Conservation (phyloP, 2,888 invertebrate species). For the Cancer borealis region DNA sequence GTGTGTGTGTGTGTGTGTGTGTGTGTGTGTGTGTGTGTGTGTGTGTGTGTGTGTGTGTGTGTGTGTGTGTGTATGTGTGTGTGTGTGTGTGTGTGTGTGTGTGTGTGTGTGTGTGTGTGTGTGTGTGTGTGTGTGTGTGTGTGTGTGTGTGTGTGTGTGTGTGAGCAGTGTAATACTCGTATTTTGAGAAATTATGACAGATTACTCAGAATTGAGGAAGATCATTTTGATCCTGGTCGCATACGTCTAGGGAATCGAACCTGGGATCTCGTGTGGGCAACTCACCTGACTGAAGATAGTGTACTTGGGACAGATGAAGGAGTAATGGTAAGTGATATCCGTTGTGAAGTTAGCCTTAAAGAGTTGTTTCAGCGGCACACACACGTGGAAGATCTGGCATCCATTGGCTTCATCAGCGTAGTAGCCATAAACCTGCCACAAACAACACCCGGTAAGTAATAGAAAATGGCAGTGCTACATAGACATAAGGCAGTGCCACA, state of each 20-base stretch:
- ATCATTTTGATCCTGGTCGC: neutral
- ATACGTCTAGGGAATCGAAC: neutral
- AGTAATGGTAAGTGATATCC: constrained; percentile 47
- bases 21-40: neutral
- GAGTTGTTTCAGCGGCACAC: constrained; percentile 59
- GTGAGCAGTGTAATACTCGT: neutral
- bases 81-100: constrained; percentile 11
- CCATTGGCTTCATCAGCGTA: constrained; percentile 67
- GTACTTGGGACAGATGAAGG: constrained; percentile 64
- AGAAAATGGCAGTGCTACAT: no score
- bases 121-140: constrained; percentile 32
- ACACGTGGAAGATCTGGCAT: constrained; percentile 70
- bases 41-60: constrained; percentile 11
- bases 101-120: constrained; percentile 25
- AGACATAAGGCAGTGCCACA: no score
- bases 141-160: constrained; percentile 20
- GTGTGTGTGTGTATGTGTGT: constrained; percentile 3
- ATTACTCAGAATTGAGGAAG: no score
- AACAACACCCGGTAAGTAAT: no score
- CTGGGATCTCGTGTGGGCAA: neutral
- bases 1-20: neutral
- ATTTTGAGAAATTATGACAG: neutral
- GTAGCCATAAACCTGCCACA: constrained; percentile 58
- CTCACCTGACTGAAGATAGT: constrained; percentile 68
- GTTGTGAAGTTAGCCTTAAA: constrained; percentile 60